These are phyloP conservation scores for Antrozous pallidus DNA, from an alignment of 2,797 vertebrate genomes.

Conservation along the genomic window DNA sequence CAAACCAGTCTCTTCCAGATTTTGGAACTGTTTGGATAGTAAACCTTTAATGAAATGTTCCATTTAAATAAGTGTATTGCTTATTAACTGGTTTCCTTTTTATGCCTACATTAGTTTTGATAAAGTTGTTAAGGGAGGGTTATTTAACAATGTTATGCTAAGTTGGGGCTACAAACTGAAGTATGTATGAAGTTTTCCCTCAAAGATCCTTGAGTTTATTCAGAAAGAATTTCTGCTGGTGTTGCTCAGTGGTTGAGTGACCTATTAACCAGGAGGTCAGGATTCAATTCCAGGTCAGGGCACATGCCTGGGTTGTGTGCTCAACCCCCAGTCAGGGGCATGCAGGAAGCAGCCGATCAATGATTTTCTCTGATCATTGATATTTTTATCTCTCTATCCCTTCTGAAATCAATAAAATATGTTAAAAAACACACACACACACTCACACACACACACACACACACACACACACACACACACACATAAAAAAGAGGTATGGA, in stretches of 20 bases:
- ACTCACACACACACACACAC: no score
- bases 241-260: no score
- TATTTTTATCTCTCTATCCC: no score
- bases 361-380: no score
- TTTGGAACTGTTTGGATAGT: not conserved
- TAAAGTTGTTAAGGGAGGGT: not conserved
- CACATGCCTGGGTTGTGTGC: no score
- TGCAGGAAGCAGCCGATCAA: no score
- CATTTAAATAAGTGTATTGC: not conserved
- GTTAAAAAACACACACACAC: no score
- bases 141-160: not conserved
- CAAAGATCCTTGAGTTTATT: not conserved
- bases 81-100: not conserved
- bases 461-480: no score
- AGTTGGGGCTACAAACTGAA: not conserved
- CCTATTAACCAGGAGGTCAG: no score
- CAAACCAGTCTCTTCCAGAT: not conserved
- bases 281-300: no score
- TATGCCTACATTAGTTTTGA: not conserved
- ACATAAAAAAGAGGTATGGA: not conserved
- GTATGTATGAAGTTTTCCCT: not conserved
- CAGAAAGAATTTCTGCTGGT: not conserved
- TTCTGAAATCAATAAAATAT: no score
- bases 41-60: not conserved
- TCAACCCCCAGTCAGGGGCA: no score